Evolutionary conservation across 2,797 vertebrate species (phyloP).

Genomic region (Tachyglossus aculeatus): DNA sequence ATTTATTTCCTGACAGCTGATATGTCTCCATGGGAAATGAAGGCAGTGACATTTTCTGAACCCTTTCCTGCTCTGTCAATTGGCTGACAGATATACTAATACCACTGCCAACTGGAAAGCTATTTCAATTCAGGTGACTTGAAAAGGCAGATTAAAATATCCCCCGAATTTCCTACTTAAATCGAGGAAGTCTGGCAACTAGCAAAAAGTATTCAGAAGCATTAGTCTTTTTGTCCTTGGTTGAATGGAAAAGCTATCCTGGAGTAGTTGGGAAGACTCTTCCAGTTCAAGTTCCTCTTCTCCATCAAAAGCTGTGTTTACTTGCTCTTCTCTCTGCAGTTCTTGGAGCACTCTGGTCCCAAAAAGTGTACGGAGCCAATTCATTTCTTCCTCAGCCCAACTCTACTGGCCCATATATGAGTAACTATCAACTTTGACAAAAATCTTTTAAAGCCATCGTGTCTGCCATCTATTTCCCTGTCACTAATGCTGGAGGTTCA

Average conservation of each 20-base stretch:
- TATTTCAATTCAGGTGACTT: too few relatives aligned
- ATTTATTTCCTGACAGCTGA: background rate
- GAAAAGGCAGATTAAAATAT: too few relatives aligned
- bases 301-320: background rate
- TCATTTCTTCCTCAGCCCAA: background rate
- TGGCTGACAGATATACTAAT: too few relatives aligned
- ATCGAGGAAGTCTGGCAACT: background rate
- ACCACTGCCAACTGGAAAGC: too few relatives aligned
- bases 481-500: too few relatives aligned
- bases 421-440: too few relatives aligned
- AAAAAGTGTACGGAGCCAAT: background rate
- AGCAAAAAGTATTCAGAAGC: background rate
- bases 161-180: background rate
- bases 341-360: background rate
- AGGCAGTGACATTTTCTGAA: rapidly evolving
- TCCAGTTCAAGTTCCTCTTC: background rate
- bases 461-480: too few relatives aligned
- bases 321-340: background rate
- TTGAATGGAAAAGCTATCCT: background rate
- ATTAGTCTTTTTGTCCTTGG: background rate
- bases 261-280: background rate
- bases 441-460: too few relatives aligned
- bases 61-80: too few relatives aligned
- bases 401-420: too few relatives aligned
- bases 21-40: background rate